Evolutionary conservation across 1,140 invertebrate species (phyloP), one percentile per base, ranked within the genome.

Genomic region (Drosophila grimshawi): DNA sequence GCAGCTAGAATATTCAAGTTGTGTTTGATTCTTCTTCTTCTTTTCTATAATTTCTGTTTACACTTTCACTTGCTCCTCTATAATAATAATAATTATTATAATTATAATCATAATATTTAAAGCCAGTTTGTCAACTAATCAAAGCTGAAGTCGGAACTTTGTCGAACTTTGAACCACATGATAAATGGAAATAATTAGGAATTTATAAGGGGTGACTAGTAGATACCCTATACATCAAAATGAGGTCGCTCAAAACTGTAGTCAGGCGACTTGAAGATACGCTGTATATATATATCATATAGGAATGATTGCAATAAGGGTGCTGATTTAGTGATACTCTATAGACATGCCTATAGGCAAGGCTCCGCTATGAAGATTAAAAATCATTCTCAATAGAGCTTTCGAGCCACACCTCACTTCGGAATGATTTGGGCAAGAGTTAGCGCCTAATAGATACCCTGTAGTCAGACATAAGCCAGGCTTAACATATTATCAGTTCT

Each of bases 1-100:
- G 39, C 27, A 66, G 63, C 55, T 60, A 60, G 55, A 66, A 72
- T 53, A 53, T 41, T n/a, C 7, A 41, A 41, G 3, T 10, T 41
- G 37, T 41, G 37, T 8, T 41, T 41, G 10, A 2, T 3, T 41
- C 0, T 10, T 41, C 8, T 39, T 7, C 5, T 7, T 4, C n/a
- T 46, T 46, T 45, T 46, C 43, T 30, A 4, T 49, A 49, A 49
- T 29, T 52, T 52, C 29, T 30, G 6, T 46, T 33, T 33, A 19
- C 46, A 49, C 64, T 67, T 66, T 48, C 43, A 57, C 52, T 57
- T 48, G 10, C 7, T 30, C n/a, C 2, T 19, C 37, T 43, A 43
- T 43, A 43, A 11, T 43, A 11, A 4, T 43, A 49, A 29, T 5
- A 11, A 19, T 32, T 45, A 37, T 8, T 8, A 53, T 35, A 19